Base-by-base conservation (phyloP, 2,888 invertebrate species). In the Bellardia bayeri region DNA sequence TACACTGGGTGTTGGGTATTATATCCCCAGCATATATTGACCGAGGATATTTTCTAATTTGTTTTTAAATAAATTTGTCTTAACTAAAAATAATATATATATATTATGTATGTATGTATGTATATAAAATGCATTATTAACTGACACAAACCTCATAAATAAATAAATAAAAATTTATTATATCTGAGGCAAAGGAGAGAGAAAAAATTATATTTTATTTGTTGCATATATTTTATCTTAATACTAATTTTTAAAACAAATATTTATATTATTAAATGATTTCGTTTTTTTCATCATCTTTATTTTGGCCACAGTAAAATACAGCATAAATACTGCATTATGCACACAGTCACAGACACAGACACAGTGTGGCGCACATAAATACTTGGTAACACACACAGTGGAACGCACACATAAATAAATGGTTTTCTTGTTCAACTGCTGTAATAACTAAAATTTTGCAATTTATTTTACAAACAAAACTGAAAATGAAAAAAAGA, bases 381-480 rank as follows among this genome's bases (percentile, higher is more conserved):
- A 42, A 45, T 45, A 33, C 5, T 54, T 68, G 68, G 45, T 33
- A 69, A 56, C 37, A 76, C 13, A 61, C 11, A 66, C 66, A 66
- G 66, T 42, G 66, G 8, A 66, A 66, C 23, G 66, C 13, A 23
- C 30, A 13, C 23, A 66, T 42, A 66, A 42, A 23, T 66, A 42
- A n/a, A 45, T 14, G 40, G 3, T 82, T 76, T 61, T 63, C 64
- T 71, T 56, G 45, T 83, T 76, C 76, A 71, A 63, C 76, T 82
- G 56, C 49, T 83, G 78, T 78, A 71, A 78, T 64, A 83, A 78
- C 71, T 79, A 71, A 83, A 83, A 83, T 83, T 83, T 80, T 82
- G n/a, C n/a, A n/a, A 79, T 83, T 83, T 71, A 76, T 74, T 75
- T 82, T 63, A 64, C 63, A 71, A 78, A 83, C 33, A 64, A 76